phyloP scores from a whole-genome alignment of 2,888 invertebrate species.

The Ornithoptera alexandrae region DNA sequence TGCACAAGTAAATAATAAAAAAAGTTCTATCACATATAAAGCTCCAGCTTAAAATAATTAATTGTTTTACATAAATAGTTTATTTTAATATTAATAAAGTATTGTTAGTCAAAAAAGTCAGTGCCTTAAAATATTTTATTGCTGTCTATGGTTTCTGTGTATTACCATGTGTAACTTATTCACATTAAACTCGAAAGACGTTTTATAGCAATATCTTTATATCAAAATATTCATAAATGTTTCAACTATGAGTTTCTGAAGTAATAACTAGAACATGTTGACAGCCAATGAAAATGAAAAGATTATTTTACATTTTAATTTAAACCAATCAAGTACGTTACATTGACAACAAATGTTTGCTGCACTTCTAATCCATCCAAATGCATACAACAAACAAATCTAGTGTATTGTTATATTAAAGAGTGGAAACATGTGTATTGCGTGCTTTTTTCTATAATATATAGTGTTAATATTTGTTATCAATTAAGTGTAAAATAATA shows the following conservation, averaged over 20 bases:
- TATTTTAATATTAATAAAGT: neutral
- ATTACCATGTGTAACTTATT: neutral
- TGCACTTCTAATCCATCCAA: slow-evolving; percentile 30
- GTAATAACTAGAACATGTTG: neutral
- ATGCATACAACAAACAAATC: slow-evolving; percentile 31
- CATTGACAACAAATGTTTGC: slow-evolving; percentile 25
- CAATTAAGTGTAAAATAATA: neutral
- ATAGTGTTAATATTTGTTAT: neutral
- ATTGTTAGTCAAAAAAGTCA: neutral
- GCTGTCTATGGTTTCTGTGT: slow-evolving; percentile 4
- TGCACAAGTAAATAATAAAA: no score
- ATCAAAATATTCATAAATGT: neutral
- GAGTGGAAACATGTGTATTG: slow-evolving; percentile 12
- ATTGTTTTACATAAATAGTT: neutral
- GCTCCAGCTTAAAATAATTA: no score
- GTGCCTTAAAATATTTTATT: neutral
- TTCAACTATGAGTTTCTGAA: slow-evolving; percentile 7
- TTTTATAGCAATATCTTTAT: neutral
- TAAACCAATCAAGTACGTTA: slow-evolving; percentile 27
- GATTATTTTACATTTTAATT: slow-evolving; percentile 23
- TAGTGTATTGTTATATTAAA: slow-evolving; percentile 13
- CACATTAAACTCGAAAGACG: slow-evolving; percentile 13
- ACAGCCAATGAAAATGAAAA: slow-evolving; percentile 25
- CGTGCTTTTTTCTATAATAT: slow-evolving; percentile 6
- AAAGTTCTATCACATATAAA: no score